These are phyloP conservation scores for Ambastaia sidthimunki DNA, from an alignment of 2,797 vertebrate species.

Conservation along the genomic window DNA sequence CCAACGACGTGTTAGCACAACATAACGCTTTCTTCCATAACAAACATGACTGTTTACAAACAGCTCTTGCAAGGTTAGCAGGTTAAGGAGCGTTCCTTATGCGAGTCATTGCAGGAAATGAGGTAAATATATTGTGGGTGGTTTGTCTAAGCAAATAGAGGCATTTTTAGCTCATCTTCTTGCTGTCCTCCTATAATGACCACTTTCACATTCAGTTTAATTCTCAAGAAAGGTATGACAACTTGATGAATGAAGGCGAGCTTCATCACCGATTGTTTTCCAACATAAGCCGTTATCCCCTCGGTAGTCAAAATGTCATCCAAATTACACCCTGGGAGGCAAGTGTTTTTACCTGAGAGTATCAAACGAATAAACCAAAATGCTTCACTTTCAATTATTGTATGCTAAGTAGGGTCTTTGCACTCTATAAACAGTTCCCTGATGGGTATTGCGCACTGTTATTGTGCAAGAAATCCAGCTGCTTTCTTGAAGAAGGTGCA, in stretches of 20 bases:
- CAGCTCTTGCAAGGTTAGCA: neutral
- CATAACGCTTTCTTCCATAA: neutral
- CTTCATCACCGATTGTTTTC: slow-evolving; percentile 37
- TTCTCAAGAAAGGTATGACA: slow-evolving; percentile 9
- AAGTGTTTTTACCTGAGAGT: slow-evolving; percentile 43
- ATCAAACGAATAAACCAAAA: slow-evolving; percentile 43
- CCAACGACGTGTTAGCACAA: neutral
- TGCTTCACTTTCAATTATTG: slow-evolving; percentile 36
- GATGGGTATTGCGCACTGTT: slow-evolving; percentile 22
- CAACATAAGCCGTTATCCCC: slow-evolving; percentile 38
- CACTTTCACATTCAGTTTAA: too few relatives aligned
- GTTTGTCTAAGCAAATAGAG: too few relatives aligned
- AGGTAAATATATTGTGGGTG: neutral
- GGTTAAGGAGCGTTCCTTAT: slow-evolving; percentile 21
- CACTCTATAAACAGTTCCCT: slow-evolving; percentile 9
- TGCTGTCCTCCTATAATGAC: too few relatives aligned
- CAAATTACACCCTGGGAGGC: slow-evolving; percentile 34
- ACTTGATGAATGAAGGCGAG: slow-evolving; percentile 42
- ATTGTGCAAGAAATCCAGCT: neutral
- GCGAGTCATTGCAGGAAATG: neutral
- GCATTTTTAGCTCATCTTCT: too few relatives aligned
- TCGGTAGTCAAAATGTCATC: slow-evolving; percentile 43
- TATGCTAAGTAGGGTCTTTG: slow-evolving; percentile 46
- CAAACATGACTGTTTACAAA: slow-evolving; percentile 13
- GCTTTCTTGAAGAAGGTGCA: slow-evolving; percentile 3